Evolutionary conservation across 2,888 invertebrate genomes (phyloP), one percentile per base, ranked within the genome.

Genomic region (Neelides folsomi): DNA sequence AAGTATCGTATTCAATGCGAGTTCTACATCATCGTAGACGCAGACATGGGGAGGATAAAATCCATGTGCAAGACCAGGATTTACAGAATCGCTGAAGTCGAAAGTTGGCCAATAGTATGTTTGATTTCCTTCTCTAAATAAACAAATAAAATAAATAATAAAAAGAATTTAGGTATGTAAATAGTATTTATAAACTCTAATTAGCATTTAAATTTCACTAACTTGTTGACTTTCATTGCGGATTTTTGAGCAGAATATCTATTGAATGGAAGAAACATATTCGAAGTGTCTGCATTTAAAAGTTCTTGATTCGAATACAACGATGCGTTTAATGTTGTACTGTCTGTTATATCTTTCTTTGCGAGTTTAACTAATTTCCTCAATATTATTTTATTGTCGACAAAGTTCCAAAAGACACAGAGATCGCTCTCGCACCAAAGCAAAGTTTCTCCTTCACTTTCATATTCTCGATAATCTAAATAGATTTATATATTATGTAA

Each of bases 11-110:
- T 45, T 54, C 6, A 64, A 54, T 38, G 50, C 60, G 8, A 55
- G 34, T 52, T 64, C 64, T 10, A 61, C 59, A 13, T 62, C 61
- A 53, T 64, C 64, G 40, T 61, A 64, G 19, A 64, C 56, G 41
- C 61, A 62, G 1, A 62, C 55, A 46, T 64, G 64, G 12, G 64
- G 64, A 5, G 64, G 64, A 49, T 56, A 64, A 51, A 64, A 64
- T 16, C 64, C 62, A 35, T 51, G 54, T 36, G 60, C 59, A 6
- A 64, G 52, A 18, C 62, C 59, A 36, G 53, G 44, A 20, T 46
- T 49, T 10, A 48, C 34, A n/a, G 58, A 55, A 16, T 42, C 42
- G 9, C 56, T 55, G 38, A 57, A 61, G 46, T 62, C 60, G 49
- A 64, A 59, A 27, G 58, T 51, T 37, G 64, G 62, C 64, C 64